Evolutionary conservation across 2,113 vertebrate genomes (phyloP).

Genomic region (Pluvianellus socialis): DNA sequence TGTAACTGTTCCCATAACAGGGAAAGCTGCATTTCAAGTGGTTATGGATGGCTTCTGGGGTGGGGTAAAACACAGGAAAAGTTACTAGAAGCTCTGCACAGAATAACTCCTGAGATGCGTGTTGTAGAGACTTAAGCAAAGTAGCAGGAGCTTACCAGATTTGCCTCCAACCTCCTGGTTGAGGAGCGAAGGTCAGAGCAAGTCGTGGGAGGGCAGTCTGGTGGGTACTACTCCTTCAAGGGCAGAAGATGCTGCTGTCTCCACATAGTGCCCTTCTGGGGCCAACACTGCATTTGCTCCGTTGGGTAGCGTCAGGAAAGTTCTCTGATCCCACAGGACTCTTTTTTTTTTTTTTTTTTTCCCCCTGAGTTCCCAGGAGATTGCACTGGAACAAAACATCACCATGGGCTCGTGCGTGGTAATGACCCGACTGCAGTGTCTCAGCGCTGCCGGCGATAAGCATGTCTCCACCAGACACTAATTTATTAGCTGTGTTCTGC

Average conservation of each 20-base stretch:
- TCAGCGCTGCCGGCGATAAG: neutral
- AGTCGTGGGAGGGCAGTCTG: neutral
- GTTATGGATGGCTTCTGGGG: neutral
- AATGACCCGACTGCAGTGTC: neutral
- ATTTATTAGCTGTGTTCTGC: conserved; percentile 6
- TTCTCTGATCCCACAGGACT: neutral
- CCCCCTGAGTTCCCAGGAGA: neutral
- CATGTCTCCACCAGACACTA: neutral
- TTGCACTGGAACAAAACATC: neutral
- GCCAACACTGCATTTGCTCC: neutral
- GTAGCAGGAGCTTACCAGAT: neutral
- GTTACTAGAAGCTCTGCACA: neutral
- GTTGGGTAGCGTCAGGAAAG: neutral
- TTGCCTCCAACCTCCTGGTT: neutral
- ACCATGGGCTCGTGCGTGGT: fast-evolving
- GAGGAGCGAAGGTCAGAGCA: neutral
- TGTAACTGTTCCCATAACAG: neutral
- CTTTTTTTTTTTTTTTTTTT: too few species aligned
- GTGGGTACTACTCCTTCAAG: neutral
- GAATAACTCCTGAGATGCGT: neutral
- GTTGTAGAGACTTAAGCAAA: neutral
- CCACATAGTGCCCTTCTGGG: neutral
- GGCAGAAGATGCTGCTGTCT: neutral
- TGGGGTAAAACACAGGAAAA: neutral
- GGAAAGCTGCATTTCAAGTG: neutral